These are phyloP conservation scores for Clamator glandarius DNA, from an alignment of 2,797 vertebrate species.

Conservation along the genomic window DNA sequence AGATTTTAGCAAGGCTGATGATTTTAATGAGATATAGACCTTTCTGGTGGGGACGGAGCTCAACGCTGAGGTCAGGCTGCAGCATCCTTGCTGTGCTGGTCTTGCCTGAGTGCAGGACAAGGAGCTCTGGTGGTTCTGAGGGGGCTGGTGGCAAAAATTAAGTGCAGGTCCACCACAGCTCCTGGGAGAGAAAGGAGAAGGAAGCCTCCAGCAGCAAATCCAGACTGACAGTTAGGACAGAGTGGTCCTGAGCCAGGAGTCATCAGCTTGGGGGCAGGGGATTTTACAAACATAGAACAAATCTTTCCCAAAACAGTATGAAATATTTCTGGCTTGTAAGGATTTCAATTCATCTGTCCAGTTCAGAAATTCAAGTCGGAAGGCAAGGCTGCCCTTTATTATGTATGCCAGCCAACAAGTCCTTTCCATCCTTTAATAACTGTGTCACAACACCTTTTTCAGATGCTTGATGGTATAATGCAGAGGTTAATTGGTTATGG, in stretches of 20 bases:
- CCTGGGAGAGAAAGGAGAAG: not conserved
- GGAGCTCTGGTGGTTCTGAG: rapidly evolving
- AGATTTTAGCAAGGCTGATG: not conserved
- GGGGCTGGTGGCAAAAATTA: rapidly evolving
- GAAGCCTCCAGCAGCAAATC: not conserved
- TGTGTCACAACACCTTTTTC: conserved; percentile 65
- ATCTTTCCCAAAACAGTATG: not conserved
- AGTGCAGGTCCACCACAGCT: rapidly evolving
- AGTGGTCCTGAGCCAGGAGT: not conserved
- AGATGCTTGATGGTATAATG: conserved; percentile 58
- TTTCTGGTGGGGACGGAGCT: not conserved
- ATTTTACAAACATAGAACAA: not conserved
- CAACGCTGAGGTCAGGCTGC: rapidly evolving
- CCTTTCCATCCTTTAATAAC: conserved; percentile 54
- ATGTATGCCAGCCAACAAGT: conserved; percentile 30
- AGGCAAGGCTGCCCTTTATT: conserved; percentile 9
- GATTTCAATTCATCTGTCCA: not conserved
- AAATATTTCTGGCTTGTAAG: not conserved
- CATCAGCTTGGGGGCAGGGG: not conserved
- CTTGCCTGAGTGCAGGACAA: rapidly evolving
- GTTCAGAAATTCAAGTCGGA: not conserved
- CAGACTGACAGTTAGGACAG: not conserved
- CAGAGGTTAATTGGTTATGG: conserved; percentile 68
- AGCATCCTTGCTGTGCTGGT: not conserved
- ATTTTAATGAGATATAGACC: not conserved